Evolutionary conservation across 2,113 vertebrate genomes (phyloP).

Genomic region (Nothoprocta pentlandii): DNA sequence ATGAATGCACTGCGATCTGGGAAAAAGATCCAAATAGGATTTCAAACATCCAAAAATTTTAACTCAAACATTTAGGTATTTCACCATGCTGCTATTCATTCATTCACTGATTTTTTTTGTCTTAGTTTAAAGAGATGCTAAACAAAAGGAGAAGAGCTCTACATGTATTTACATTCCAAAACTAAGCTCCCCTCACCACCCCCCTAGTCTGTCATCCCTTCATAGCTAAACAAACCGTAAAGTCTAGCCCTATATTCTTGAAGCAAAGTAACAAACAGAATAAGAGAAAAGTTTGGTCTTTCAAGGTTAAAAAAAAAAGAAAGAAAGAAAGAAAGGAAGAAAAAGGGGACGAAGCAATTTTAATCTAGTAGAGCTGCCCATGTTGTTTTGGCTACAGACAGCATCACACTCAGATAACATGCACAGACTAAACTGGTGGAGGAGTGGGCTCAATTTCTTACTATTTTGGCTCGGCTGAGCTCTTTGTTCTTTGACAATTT

Average conservation of each 20-base stretch:
- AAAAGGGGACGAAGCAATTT: neutral
- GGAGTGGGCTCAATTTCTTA: conserved; percentile 34
- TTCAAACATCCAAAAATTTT: conserved; percentile 88
- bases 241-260: conserved; percentile 74
- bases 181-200: conserved; percentile 82
- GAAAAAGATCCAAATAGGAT: conserved; percentile 89
- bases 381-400: conserved; percentile 55
- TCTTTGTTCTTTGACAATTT: conserved; percentile 47
- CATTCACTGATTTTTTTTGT: conserved; percentile 86
- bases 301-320: conserved; percentile 30
- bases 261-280: conserved; percentile 73
- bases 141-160: conserved; percentile 84
- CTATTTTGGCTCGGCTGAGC: conserved; percentile 21
- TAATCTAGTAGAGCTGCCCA: conserved; percentile 27
- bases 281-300: conserved; percentile 55
- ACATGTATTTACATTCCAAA: conserved; percentile 88
- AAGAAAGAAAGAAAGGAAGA: neutral
- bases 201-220: conserved; percentile 81
- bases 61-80: conserved; percentile 88
- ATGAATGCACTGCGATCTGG: conserved; percentile 85
- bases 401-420: neutral
- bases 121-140: conserved; percentile 87
- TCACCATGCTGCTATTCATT: conserved; percentile 86
- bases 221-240: conserved; percentile 84
- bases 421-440: conserved; percentile 11